Evolutionary conservation across 1,140 invertebrate species (phyloP), one percentile per base, ranked within the genome.

Genomic region (Anagrus nilaparvatae): DNA sequence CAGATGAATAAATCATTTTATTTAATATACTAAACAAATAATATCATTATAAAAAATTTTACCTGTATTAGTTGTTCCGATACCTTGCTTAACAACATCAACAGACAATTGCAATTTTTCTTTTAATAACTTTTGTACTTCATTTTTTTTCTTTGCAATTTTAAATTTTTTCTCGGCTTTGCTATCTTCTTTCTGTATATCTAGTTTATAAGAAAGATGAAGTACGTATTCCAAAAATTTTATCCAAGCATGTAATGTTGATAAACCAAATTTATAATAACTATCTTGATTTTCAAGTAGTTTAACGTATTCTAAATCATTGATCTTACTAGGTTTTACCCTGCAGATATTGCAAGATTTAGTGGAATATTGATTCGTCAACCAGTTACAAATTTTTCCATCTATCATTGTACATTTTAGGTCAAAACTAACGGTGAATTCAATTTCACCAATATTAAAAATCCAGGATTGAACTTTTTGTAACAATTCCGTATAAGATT

Each of bases 381-480:
- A 41, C 8, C 54, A 55, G 43, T 69, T 65, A 30, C 60, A 63
- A 14, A 65, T 55, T 49, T 70, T 67, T 10, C 51, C 61, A 47
- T 69, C 63, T 7, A 68, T 51, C 61, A 68, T 67, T 29, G 61
- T 65, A 23, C 58, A 34, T 13, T 44, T 36, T 14, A 59, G 29
- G 30, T 20, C 27, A 46, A 57, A 51, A 8, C 20, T 38, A 17
- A 62, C 33, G 13, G 21, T 28, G 17, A 48, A 34, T 23, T 18
- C 34, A 40, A 19, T 36, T 35, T 25, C 28, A 10, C 18, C 3
- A 21, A 6, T 13, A 5, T 21, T n/a, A 27, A 37, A 7, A 39
- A 5, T 6, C 33, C 27, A 33, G 17, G 21, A 24, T 32, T 27
- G 7, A 12, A 44, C 21, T 25, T 44, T 37, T 10, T 38, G 10